These are phyloP conservation scores for Mola mola DNA, from an alignment of 2,113 vertebrate species.

Conservation along the genomic window DNA sequence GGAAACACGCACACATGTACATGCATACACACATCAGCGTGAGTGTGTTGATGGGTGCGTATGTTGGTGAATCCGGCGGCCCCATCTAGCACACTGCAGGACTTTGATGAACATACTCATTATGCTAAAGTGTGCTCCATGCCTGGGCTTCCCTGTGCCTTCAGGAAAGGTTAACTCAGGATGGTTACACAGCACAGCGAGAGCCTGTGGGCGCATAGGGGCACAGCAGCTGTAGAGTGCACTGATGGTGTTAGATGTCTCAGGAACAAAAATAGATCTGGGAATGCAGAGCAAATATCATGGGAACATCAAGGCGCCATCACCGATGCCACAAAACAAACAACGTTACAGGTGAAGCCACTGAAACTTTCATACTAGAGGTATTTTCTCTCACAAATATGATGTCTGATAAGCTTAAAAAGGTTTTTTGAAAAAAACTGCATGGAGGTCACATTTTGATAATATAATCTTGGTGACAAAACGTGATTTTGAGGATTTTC, in stretches of 20 bases:
- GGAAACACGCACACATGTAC: conserved; percentile 68
- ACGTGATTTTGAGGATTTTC: too few species aligned
- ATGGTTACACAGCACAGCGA: conserved; percentile 83
- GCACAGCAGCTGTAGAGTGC: conserved; percentile 42
- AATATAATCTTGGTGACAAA: too few species aligned
- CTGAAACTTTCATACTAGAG: conserved; percentile 4
- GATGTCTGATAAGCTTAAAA: too few species aligned
- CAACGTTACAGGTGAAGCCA: conserved; percentile 41
- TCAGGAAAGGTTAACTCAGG: conserved; percentile 88
- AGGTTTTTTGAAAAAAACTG: too few species aligned
- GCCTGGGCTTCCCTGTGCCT: conserved; percentile 79
- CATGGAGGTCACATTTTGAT: too few species aligned
- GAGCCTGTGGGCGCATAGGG: conserved; percentile 69
- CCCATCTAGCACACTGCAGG: too few species aligned
- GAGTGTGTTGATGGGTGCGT: conserved; percentile 41
- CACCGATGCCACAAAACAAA: conserved; percentile 49
- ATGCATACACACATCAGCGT: conserved; percentile 19
- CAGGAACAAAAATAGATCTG: conserved; percentile 62
- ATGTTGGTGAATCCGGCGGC: conserved; percentile 65
- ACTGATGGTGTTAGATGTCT: conserved; percentile 67
- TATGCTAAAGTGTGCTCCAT: conserved; percentile 86
- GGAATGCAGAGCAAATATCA: conserved; percentile 71
- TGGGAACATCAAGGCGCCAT: conserved; percentile 58
- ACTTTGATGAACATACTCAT: conserved; percentile 89
- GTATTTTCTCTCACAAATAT: too few species aligned